Conservation (phyloP, 2,888 invertebrate genomes). For the Stenotaenia linearis region DNA sequence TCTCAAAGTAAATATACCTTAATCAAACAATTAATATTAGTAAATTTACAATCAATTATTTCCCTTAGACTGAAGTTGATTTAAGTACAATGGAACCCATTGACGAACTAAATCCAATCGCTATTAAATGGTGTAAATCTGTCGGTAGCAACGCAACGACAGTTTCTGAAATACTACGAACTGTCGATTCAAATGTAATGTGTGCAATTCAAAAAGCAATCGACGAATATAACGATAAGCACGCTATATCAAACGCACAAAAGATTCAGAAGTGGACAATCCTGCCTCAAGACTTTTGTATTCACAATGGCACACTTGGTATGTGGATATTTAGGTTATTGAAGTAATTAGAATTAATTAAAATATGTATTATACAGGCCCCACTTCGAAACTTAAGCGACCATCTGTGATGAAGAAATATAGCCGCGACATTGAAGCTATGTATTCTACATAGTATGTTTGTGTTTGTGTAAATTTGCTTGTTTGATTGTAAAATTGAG, state of each 20-base stretch:
- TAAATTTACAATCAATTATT: too few species aligned
- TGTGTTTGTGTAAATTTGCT: too few species aligned
- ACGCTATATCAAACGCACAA: background rate
- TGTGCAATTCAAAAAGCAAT: background rate
- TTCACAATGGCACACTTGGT: background rate
- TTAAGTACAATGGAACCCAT: slow-evolving; percentile 64
- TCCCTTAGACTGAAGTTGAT: slow-evolving; percentile 70
- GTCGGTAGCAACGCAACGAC: slow-evolving; percentile 59
- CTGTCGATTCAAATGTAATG: background rate
- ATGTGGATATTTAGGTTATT: background rate
- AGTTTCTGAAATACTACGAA: slow-evolving; percentile 38
- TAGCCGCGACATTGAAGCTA: background rate
- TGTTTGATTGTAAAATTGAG: too few species aligned
- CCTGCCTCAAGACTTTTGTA: background rate
- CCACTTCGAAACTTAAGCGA: background rate
- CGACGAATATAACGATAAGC: background rate
- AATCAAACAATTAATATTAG: background rate
- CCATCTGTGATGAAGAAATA: background rate
- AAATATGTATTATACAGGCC: too few species aligned
- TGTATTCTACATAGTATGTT: background rate
- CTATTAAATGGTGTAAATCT: slow-evolving; percentile 64
- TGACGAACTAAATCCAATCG: slow-evolving; percentile 61
- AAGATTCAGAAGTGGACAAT: background rate
- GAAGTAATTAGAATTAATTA: too few species aligned
- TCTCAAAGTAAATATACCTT: background rate